Evolutionary conservation across 2,113 vertebrate genomes (phyloP), one percentile per base, ranked within the genome.

Genomic region (Azemiops feae): DNA sequence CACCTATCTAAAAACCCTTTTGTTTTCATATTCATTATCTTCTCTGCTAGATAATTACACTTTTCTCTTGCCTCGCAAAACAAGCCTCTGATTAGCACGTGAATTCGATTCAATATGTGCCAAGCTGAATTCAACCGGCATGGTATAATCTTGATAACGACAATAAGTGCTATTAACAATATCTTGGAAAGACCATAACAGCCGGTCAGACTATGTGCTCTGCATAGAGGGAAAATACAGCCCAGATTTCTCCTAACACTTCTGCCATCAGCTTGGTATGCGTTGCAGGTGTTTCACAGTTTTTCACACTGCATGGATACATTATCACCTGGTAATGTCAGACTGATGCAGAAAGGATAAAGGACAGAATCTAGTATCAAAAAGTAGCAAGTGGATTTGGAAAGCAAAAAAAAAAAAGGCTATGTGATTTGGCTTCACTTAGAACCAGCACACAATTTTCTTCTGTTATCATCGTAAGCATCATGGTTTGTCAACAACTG

Each of bases 21-120:
- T 95, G 92, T 96, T 96, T 95, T 94, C 92, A 89, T 95, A 88
- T 91, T 94, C 60, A 90, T 96, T 96, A 94, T 92, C 69, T 92
- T 52, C 94, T 90, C 34, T 55, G 5, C 87, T 92, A 93, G 60
- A 85, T 95, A 94, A 91, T 57, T 89, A 93, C 88, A 55, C 92
- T 94, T 94, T 93, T 94, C 89, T 95, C 92, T 93, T 93, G 23
- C 91, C 94, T 96, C 93, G 95, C 8, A 88, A 47, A 93, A 64
- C 30, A 20, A 45, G 55, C 8, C 91, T 43, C 50, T 91, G 85
- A 95, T 50, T 57, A 88, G 89, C 94, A 89, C 91, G 87, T 96
- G 91, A 92, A 81, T 81, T 81, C n/a, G 8, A 20, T 81, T 81
- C 74, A 81, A 43, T 81, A 81, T 4, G 39, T 22, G 74, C 74